Base-by-base conservation (phyloP, 2,113 vertebrate genomes). In the Empidonax traillii region DNA sequence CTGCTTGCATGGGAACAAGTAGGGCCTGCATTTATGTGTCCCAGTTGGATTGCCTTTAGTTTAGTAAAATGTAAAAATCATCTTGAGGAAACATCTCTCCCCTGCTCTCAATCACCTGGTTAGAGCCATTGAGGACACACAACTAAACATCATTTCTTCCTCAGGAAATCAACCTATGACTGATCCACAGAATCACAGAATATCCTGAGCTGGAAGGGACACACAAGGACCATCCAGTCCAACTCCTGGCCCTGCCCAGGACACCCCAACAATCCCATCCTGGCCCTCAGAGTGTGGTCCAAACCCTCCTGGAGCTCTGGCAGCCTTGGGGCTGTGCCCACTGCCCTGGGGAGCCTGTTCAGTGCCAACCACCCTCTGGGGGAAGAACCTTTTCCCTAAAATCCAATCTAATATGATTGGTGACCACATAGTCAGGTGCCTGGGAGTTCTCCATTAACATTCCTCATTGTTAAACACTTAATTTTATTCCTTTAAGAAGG, bases 391-490 rank as follows among this genome's bases (percentile, higher is more conserved):
- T 63, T 63, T 30, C 6, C 17, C 37, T 41, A 12, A 41, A 8
- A 30, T 30, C 61, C 37, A 8, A 20, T 17, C 59, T 20, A 28
- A 39, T 19, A 5, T 13, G 24, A 18, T 41, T 41, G 61, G 37
- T 63, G 39, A 69, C 51, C 30, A 8, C 2, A 10, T 18, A 53
- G 2, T 7, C 14, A 59, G 9, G 13, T 1, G 0, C 18, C 27
- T 41, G 15, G 12, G 24, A 77, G 22, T 30, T 30, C 56, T 61
- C 39, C 24, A 23, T 9, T 6, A 27, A 56, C 21, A 31, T 8
- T 47, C 27, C 7, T 39, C 21, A 13, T 14, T 31, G 18, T 56
- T 33, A 80, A 28, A 17, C 2, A 5, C 31, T 53, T 69, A 9
- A 9, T 44, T 62, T 72, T 56, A 13, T 8, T 35, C 58, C 35